Conservation (phyloP, 2,888 invertebrate species). For the Agriotes lineatus region DNA sequence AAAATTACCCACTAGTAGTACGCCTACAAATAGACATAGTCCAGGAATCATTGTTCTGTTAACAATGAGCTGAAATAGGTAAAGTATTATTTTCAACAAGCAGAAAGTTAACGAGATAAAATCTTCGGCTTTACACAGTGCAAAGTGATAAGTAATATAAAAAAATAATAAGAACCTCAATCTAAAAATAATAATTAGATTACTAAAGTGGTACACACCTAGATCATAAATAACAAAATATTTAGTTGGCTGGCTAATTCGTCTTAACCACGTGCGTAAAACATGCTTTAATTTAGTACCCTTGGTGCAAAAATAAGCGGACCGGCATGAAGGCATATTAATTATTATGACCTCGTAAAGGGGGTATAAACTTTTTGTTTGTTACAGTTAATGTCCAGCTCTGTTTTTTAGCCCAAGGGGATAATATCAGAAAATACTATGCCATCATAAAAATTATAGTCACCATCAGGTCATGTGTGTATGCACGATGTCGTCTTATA, state of each 20-base stretch:
- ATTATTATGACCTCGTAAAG: constrained; percentile 62
- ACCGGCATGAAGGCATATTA: constrained; percentile 56
- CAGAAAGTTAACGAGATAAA: no score
- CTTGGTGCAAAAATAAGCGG: constrained; percentile 47
- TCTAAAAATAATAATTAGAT: no score
- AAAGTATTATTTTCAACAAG: no score
- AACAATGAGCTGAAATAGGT: no score
- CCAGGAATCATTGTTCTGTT: no score
- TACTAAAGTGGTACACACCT: no score
- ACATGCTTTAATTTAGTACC: constrained; percentile 63
- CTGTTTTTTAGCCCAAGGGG: constrained; percentile 45
- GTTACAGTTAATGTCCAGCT: constrained; percentile 57
- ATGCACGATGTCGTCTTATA: constrained; percentile 6
- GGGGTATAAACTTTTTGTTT: constrained; percentile 62
- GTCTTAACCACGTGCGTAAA: constrained; percentile 58
- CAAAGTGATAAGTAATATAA: no score
- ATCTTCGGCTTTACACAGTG: no score
- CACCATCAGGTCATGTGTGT: constrained; percentile 17
- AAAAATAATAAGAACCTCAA: no score
- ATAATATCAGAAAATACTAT: constrained; percentile 27
- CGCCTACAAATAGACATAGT: no score
- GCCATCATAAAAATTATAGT: constrained; percentile 28
- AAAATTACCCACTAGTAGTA: no score
- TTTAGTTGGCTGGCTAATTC: constrained; percentile 39
- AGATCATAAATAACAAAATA: not conserved